Conservation (phyloP, 1,140 invertebrate species). For the Aporrectodea caliginosa region DNA sequence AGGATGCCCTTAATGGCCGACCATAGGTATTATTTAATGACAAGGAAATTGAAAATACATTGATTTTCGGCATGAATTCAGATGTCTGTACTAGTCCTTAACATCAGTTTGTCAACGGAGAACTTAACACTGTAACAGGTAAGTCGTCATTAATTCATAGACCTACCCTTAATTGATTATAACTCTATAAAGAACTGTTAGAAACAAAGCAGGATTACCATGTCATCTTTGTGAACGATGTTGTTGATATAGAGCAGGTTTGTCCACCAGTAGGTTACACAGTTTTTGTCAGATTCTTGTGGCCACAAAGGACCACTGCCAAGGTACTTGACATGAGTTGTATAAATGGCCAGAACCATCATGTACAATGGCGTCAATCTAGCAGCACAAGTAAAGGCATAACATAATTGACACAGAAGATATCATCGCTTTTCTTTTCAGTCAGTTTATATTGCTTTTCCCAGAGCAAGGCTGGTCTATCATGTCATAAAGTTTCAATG, state of each 20-base stretch:
- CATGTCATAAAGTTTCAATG: too few relatives aligned
- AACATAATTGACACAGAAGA: too few relatives aligned
- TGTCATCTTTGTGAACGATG: slow-evolving; percentile 63
- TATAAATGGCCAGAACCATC: slow-evolving; percentile 42
- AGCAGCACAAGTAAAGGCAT: too few relatives aligned
- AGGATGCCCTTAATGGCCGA: too few relatives aligned
- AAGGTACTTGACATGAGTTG: slow-evolving; percentile 40
- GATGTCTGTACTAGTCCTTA: background rate
- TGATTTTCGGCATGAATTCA: background rate
- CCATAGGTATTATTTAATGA: too few relatives aligned
- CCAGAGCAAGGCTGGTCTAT: too few relatives aligned
- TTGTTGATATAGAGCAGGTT: slow-evolving; percentile 78
- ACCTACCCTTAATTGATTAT: too few relatives aligned
- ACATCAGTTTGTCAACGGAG: background rate
- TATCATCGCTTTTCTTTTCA: too few relatives aligned
- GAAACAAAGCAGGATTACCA: slow-evolving; percentile 20
- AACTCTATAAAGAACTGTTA: background rate
- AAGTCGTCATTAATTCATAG: too few relatives aligned
- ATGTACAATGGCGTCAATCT: slow-evolving; percentile 18
- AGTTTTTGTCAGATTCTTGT: slow-evolving; percentile 51
- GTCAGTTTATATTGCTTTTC: too few relatives aligned
- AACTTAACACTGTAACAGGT: background rate
- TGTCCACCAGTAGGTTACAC: slow-evolving; percentile 72
- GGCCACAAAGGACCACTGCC: slow-evolving; percentile 46
- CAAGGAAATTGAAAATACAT: background rate